A percentile compares a stretch with the other conserved stretches of the same genome.
Conservation (phyloP, 2,888 invertebrate species). For the Euzetes globulus region DNA sequence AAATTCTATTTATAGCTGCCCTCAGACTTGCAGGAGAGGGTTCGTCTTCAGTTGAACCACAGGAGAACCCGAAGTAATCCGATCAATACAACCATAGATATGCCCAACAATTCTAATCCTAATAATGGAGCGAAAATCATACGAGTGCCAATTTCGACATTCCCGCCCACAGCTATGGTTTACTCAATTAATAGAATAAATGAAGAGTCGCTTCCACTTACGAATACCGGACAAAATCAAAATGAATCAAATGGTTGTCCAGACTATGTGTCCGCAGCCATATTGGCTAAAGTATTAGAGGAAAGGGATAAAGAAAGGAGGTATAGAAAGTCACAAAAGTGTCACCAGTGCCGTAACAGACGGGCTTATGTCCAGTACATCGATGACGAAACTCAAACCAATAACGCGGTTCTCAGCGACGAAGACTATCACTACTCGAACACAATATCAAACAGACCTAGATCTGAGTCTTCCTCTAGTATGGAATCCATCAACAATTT, state of each 20-base stretch:
- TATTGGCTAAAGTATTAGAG: constrained; percentile 83
- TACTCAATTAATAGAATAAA: constrained; percentile 48
- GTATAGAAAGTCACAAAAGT: constrained; percentile 36
- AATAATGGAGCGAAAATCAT: constrained; percentile 49
- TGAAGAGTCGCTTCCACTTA: constrained; percentile 13
- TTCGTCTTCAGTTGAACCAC: constrained; percentile 51
- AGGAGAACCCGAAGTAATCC: constrained; percentile 38
- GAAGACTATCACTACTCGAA: constrained; percentile 35
- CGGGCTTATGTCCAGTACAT: constrained; percentile 36
- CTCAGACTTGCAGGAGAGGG: constrained; percentile 80
- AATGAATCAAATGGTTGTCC: constrained; percentile 33
- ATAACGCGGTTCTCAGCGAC: constrained; percentile 15
- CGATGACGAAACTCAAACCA: constrained; percentile 39
- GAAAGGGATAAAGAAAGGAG: constrained; percentile 61
- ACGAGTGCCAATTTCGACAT: constrained; percentile 67
- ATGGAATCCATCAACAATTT: constrained; percentile 36
- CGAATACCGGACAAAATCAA: not conserved
- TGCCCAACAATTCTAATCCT: constrained; percentile 10
- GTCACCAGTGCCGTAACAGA: constrained; percentile 38
- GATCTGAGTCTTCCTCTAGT: constrained; percentile 39
- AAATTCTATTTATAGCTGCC: constrained; percentile 59
- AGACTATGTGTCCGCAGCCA: constrained; percentile 64
- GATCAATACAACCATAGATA: constrained; percentile 41
- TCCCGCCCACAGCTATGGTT: constrained; percentile 77
- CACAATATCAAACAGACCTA: constrained; percentile 34